Conservation (phyloP, 2,797 vertebrate genomes). For the Siniperca obscura region DNA sequence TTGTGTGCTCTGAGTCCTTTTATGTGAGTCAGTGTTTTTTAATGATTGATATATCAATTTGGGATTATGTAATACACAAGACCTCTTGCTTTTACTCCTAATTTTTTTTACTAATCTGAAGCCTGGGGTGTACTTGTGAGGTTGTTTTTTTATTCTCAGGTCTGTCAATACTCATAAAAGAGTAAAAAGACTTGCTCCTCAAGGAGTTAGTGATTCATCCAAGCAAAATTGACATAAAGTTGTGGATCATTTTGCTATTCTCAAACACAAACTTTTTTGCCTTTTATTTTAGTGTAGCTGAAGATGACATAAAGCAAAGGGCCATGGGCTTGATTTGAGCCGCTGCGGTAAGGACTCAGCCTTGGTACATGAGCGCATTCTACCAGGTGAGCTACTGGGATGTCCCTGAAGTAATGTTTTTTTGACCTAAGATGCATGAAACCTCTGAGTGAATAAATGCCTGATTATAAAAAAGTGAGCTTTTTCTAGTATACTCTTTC, state of each 20-base stretch:
- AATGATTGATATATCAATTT: not conserved
- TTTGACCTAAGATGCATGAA: not conserved
- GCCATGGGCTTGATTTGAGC: no score
- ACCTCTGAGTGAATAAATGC: not conserved
- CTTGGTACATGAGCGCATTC: no score
- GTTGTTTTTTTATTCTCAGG: not conserved
- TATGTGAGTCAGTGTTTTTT: not conserved
- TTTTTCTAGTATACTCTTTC: not conserved
- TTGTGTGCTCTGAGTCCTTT: not conserved
- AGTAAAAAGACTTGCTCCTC: not conserved
- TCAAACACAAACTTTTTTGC: not conserved
- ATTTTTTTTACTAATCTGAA: not conserved
- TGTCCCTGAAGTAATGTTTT: not conserved
- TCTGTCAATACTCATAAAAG: not conserved
- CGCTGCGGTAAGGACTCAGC: no score
- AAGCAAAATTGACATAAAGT: not conserved
- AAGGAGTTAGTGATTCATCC: not conserved
- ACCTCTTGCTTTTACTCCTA: not conserved
- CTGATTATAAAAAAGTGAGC: not conserved
- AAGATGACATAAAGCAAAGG: no score
- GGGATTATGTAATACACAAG: not conserved
- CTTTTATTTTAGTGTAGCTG: no score
- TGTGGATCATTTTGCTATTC: not conserved
- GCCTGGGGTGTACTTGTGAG: not conserved
- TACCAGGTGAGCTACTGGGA: no score